A percentile compares a stretch with the other conserved stretches of the same genome.
Conservation (phyloP, 2,113 vertebrate genomes). For the Cercopithecus mona region DNA sequence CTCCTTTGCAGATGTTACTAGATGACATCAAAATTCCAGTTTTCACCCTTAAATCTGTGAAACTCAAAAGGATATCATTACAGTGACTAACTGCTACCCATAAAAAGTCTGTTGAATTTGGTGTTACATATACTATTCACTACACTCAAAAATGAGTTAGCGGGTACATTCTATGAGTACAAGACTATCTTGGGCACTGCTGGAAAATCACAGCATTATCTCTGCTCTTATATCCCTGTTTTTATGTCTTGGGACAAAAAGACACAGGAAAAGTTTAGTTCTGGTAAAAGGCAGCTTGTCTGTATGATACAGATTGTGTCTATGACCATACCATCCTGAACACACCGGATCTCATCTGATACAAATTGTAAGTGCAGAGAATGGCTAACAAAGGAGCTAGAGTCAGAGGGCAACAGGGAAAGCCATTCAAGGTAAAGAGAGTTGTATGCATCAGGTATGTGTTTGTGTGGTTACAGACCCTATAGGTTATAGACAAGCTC, state of each 20-base stretch:
- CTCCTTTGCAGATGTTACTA: not conserved
- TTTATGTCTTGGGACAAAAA: not conserved
- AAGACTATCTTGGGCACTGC: not conserved
- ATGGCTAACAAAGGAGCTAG: not conserved
- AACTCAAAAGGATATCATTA: not conserved
- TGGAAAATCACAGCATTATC: not conserved
- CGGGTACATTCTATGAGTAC: not conserved
- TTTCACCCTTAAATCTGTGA: conserved; percentile 7
- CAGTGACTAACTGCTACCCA: not conserved
- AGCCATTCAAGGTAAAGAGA: not conserved
- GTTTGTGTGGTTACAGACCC: not conserved
- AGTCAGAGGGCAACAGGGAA: not conserved
- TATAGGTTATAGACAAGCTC: not conserved
- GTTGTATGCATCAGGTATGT: not conserved
- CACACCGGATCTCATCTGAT: not conserved
- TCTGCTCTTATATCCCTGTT: not conserved
- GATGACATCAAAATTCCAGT: conserved; percentile 16
- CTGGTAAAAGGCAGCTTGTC: not conserved
- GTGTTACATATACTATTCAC: not conserved
- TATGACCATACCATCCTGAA: not conserved
- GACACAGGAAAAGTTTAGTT: not conserved
- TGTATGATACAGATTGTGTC: not conserved
- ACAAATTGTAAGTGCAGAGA: not conserved
- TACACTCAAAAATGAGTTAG: not conserved
- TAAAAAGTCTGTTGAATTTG: not conserved